Conservation (phyloP, 2,797 vertebrate species). For the Cephalopachus bancanus region DNA sequence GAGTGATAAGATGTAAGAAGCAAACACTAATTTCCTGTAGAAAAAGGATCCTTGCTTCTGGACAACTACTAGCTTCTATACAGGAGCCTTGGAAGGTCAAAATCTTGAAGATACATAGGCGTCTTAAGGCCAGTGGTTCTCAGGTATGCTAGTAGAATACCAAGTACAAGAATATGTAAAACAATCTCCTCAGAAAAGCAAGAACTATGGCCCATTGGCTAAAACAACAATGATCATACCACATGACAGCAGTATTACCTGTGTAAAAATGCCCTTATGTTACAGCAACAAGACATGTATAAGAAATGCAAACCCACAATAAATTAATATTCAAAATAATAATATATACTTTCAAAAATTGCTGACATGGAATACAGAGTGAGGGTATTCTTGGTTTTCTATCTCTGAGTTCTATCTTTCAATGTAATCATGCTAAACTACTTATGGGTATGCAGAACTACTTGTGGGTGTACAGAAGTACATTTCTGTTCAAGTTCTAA, state of each 20-base stretch:
- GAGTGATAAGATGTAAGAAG: background rate
- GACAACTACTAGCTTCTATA: background rate
- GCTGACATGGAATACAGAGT: background rate
- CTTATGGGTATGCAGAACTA: background rate
- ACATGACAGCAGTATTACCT: background rate
- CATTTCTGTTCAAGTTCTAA: slow-evolving; percentile 22
- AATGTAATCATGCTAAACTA: background rate
- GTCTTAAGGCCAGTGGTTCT: background rate
- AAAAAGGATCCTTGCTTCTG: background rate
- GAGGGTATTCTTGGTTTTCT: background rate
- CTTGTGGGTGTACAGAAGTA: background rate
- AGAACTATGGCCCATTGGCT: background rate
- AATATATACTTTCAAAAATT: slow-evolving; percentile 13
- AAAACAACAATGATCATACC: background rate
- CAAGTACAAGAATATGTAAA: background rate
- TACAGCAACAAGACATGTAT: background rate
- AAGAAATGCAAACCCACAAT: background rate
- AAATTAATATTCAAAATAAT: slow-evolving; percentile 54
- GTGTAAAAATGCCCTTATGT: background rate
- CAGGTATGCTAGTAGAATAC: background rate
- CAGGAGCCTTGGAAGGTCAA: background rate
- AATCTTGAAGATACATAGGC: background rate
- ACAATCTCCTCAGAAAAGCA: background rate
- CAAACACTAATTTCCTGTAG: slow-evolving; percentile 25
- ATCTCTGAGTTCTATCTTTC: background rate